A percentile compares a stretch with the other conserved stretches of the same genome.
Conservation (phyloP, 2,797 vertebrate species). For the Nyctalus aviator region DNA sequence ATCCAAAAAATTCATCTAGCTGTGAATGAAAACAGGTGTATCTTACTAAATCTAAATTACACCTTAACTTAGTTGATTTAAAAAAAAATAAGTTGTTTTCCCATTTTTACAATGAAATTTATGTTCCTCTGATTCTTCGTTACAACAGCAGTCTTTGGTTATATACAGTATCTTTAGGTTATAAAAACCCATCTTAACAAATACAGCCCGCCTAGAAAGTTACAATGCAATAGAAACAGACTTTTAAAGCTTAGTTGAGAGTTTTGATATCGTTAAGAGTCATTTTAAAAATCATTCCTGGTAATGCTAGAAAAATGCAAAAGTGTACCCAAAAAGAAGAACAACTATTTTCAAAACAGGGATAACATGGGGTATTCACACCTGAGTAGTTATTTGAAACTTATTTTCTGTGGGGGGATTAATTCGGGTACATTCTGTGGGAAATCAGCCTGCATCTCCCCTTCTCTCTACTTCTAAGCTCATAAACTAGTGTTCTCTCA, state of each 20-base stretch:
- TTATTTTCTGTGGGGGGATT: background rate
- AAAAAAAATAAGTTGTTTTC: background rate
- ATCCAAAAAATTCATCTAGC: background rate
- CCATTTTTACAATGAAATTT: conserved; percentile 24
- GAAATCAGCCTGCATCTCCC: background rate
- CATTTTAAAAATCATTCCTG: background rate
- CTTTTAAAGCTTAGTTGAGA: background rate
- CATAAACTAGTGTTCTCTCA: background rate
- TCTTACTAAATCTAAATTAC: background rate
- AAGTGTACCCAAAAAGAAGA: background rate
- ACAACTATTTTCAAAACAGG: background rate
- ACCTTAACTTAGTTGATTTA: background rate
- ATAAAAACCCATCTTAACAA: conserved; percentile 18
- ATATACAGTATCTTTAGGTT: background rate
- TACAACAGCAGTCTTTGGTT: background rate
- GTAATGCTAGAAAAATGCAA: background rate
- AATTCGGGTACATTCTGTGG: background rate
- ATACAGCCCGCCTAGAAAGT: background rate
- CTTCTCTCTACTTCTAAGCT: background rate
- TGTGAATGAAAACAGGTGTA: background rate
- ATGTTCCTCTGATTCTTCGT: background rate
- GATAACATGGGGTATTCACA: background rate
- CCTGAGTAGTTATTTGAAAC: background rate
- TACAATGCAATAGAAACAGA: conserved; percentile 22
- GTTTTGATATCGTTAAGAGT: background rate